Evolutionary conservation across 1,140 invertebrate species (phyloP).

Genomic region (Pseudomyrmex gracilis): DNA sequence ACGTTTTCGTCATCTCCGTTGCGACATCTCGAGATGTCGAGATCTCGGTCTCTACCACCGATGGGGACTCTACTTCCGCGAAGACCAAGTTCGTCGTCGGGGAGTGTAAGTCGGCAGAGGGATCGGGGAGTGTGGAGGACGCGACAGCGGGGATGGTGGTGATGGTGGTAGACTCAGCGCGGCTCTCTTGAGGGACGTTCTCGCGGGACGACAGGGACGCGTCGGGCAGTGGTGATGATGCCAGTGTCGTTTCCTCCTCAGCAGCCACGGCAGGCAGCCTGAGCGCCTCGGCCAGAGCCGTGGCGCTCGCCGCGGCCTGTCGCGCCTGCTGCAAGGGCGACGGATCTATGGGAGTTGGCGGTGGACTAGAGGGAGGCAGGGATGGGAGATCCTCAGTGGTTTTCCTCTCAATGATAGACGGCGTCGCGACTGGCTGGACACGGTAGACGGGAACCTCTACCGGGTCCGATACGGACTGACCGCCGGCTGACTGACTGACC

Average conservation of each 20-base stretch:
- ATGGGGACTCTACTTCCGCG: conserved; percentile 32
- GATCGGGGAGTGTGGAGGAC: conserved; percentile 21
- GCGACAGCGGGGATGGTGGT: conserved; percentile 1
- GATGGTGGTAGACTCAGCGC: conserved; percentile 30
- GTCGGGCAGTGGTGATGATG: not conserved
- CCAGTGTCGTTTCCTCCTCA: conserved; percentile 11
- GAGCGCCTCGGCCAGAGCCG: conserved; percentile 79
- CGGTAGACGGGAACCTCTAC: conserved; percentile 69
- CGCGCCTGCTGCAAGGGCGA: conserved; percentile 83
- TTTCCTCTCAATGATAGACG: conserved; percentile 85
- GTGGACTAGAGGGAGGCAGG: conserved; percentile 83
- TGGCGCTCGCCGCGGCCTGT: conserved; percentile 80
- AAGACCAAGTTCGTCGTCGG: conserved; percentile 28
- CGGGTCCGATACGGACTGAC: conserved; percentile 68
- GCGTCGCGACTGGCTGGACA: conserved; percentile 75
- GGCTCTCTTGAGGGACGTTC: conserved; percentile 36
- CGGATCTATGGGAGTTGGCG: conserved; percentile 84
- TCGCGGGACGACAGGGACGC: conserved; percentile 28
- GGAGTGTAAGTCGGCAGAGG: conserved; percentile 49
- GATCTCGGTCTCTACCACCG: conserved; percentile 50
- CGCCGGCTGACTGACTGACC: conserved; percentile 81
- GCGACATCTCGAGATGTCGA: conserved; percentile 19
- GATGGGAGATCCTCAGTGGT: conserved; percentile 84
- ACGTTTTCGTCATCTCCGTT: not conserved
- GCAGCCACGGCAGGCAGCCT: conserved; percentile 78